phyloP scores from a whole-genome alignment of 2,797 vertebrate genomes.

The Sternarchorhynchus goeldii region DNA sequence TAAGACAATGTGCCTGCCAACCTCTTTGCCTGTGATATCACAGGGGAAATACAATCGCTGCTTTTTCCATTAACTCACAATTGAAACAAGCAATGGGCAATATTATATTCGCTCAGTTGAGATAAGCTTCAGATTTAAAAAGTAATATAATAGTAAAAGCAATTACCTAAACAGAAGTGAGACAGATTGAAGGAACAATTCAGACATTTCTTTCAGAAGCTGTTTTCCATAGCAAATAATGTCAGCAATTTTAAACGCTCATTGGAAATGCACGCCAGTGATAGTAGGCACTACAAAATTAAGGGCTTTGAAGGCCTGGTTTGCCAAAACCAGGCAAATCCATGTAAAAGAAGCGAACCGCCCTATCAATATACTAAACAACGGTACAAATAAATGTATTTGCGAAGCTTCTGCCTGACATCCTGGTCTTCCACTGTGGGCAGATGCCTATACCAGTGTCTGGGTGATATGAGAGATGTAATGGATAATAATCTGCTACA shows the following conservation, averaged over 20 bases:
- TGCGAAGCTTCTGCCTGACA: slow-evolving; percentile 5
- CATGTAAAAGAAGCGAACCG: slow-evolving; percentile 8
- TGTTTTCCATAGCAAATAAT: slow-evolving; percentile 60
- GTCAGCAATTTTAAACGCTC: slow-evolving; percentile 60
- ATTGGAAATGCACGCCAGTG: slow-evolving; percentile 50
- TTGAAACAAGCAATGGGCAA: slow-evolving; percentile 66
- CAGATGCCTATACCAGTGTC: not conserved
- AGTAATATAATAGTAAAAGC: slow-evolving; percentile 76
- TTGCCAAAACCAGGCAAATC: slow-evolving; percentile 19
- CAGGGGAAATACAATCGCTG: slow-evolving; percentile 72
- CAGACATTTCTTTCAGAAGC: slow-evolving; percentile 67
- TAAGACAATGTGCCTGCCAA: slow-evolving; percentile 62
- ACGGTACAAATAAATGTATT: not conserved
- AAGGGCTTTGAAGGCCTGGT: not conserved
- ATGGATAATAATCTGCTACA: not conserved
- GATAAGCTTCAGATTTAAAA: slow-evolving; percentile 75
- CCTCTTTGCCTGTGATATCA: slow-evolving; percentile 63
- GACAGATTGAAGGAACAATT: slow-evolving; percentile 69
- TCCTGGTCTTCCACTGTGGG: not conserved
- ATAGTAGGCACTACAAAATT: slow-evolving; percentile 25
- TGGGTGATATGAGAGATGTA: not conserved
- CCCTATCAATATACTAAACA: not conserved
- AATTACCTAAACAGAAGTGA: slow-evolving; percentile 70
- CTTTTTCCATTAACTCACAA: slow-evolving; percentile 70
- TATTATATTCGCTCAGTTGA: slow-evolving; percentile 69